Evolutionary conservation across 2,888 invertebrate species (phyloP).

Genomic region (Harpalus rubripes): DNA sequence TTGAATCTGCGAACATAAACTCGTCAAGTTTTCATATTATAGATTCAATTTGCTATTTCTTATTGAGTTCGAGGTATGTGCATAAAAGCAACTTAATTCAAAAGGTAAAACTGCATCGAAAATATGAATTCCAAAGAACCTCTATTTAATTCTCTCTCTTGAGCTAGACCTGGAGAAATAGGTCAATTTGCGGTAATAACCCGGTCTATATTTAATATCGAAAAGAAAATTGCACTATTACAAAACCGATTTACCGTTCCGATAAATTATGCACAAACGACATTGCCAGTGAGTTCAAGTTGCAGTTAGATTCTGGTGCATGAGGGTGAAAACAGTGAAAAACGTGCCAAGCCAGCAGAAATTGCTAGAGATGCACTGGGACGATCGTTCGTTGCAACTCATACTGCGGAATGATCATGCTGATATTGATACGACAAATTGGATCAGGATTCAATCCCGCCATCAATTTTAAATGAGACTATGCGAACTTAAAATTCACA

Average conservation of each 20-base stretch:
- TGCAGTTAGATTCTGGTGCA: neutral
- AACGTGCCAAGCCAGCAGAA: slow-evolving; percentile 23
- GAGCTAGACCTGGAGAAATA: slow-evolving; percentile 24
- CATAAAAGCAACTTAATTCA: neutral
- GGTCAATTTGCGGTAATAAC: slow-evolving; percentile 62
- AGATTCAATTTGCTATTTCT: neutral
- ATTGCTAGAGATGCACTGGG: neutral
- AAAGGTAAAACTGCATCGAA: neutral
- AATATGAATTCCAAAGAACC: slow-evolving; percentile 6
- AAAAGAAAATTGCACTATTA: slow-evolving; percentile 60
- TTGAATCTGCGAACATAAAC: neutral
- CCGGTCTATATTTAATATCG: slow-evolving; percentile 59
- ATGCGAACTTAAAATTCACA: neutral
- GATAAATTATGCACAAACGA: slow-evolving; percentile 57
- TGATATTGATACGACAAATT: neutral
- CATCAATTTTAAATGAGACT: neutral
- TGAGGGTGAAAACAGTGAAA: neutral
- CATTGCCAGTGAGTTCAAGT: slow-evolving; percentile 33
- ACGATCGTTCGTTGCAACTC: neutral
- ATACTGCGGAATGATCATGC: neutral
- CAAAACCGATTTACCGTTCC: slow-evolving; percentile 56
- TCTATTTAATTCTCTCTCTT: slow-evolving; percentile 19
- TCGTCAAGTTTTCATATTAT: neutral
- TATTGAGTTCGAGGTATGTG: neutral
- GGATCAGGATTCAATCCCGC: neutral